Evolutionary conservation across 2,888 invertebrate species (phyloP).

Genomic region (Malthinus seriepunctatus): DNA sequence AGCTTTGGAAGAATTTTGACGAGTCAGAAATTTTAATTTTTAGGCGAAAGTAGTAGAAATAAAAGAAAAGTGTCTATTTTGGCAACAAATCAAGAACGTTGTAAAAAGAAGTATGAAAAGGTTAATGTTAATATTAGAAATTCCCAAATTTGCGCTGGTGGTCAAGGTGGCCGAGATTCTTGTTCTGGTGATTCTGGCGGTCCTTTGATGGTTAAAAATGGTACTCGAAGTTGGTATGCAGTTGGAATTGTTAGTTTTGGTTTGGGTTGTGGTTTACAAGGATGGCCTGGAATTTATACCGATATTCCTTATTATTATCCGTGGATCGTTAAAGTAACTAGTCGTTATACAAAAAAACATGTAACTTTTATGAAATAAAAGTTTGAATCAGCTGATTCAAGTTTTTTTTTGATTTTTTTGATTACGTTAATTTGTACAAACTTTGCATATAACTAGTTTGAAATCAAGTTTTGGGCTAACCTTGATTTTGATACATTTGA

Average conservation of each 20-base stretch:
- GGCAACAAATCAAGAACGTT: slow-evolving; percentile 59
- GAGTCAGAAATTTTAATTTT: slow-evolving; percentile 13
- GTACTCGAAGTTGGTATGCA: slow-evolving; percentile 57
- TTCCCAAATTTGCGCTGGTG: slow-evolving; percentile 75
- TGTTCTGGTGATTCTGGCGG: slow-evolving; percentile 83
- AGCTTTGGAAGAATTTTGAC: background rate
- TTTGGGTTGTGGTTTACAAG: slow-evolving; percentile 66
- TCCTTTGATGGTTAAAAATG: slow-evolving; percentile 66
- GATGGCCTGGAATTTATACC: slow-evolving; percentile 73
- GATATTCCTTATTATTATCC: slow-evolving; percentile 62
- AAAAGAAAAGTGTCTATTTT: slow-evolving; percentile 68
- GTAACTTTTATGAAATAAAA: too few species aligned
- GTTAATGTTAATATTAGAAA: slow-evolving; percentile 58
- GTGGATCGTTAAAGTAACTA: slow-evolving; percentile 58
- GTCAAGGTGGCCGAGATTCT: slow-evolving; percentile 68
- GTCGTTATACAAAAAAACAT: slow-evolving; percentile 13
- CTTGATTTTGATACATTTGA: too few species aligned
- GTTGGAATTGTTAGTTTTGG: slow-evolving; percentile 74
- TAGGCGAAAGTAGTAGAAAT: slow-evolving; percentile 48
- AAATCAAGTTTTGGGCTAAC: too few species aligned
- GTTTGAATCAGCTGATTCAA: too few species aligned
- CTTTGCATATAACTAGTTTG: too few species aligned
- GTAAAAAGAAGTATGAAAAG: slow-evolving; percentile 57
- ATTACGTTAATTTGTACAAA: too few species aligned
- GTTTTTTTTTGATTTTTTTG: too few species aligned